Evolutionary conservation across 2,113 vertebrate species (phyloP), one percentile per base, ranked within the genome.

Genomic region (Carassius carassius): DNA sequence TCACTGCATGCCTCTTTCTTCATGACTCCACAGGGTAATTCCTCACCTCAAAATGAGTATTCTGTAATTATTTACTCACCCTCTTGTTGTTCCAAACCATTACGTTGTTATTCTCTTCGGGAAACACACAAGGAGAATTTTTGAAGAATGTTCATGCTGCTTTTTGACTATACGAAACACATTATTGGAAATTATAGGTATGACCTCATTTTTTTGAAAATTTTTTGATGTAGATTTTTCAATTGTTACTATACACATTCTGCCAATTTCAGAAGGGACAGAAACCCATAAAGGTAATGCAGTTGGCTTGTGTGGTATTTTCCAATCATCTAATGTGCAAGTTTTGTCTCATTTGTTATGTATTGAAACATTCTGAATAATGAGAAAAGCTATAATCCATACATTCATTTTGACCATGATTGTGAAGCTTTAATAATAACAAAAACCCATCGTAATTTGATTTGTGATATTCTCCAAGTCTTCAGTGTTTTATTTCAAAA

Each of bases 31-130:
- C 13, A 29, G 56, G n/a, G 23, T 76, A 76, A 76, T 76, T 76
- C 16, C 37, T 79, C 60, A 80, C 37, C 47, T 16, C 47, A 32
- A 54, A 32, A 76, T 54, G 7, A 51, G 23, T 23, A 75, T n/a
- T 63, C 21, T 63, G 35, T 12, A 58, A 47, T 78, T 78, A n/a
- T 80, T 65, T 80, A 80, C 58, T 65, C 78, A 37, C 21, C 14
- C 37, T 5, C 4, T 3, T 47, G 58, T 14, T 62, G 7, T 23
- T 17, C 5, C n/a, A 63, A 23, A 62, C n/a, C 77, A 1, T 11
- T 14, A 60, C 13, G 0, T 2, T 41, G 35, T 79, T 63, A 41
- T 60, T 60, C 6, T 44, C 2, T 35, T 12, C 4, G 23, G 1
- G 14, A 13, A n/a, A 60, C 17, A n/a, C 19, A 58, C 41, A 14